Base-by-base conservation (phyloP, 2,797 vertebrate species). In the Catamblyrhynchus diadema region DNA sequence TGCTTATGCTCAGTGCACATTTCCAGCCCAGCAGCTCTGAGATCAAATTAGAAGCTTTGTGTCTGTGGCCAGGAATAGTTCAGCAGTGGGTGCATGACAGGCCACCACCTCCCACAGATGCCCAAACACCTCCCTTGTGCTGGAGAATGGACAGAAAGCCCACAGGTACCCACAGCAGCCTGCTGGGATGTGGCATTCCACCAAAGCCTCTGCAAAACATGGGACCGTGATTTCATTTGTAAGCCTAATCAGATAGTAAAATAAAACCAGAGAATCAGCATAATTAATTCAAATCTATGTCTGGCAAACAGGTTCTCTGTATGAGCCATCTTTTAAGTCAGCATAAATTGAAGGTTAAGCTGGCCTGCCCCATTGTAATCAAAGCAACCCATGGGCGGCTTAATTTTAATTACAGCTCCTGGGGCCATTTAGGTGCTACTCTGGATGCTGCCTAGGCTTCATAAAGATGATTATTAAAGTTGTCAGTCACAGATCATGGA, bases 341-440 rank as follows among this genome's bases (percentile, higher is more conserved):
- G 93, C 66, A 85, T 69, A 85, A 94, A 94, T 59, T 17, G 41
- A 93, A 96, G 91, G 90, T 94, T 95, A 96, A 95, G 54, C 61
- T 94, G 75, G 86, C 78, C 91, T 81, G 54, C 61, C 62, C 78
- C 25, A 21, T 69, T 95, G 72, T 90, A 95, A 96, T 97, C 94
- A 95, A 96, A 94, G 88, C 83, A 94, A 79, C 50, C 86, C 94
- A 89, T 74, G 54, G 70, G 86, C 16, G 0, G 80, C 83, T 91
- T 96, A 90, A 95, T 96, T 97, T 94, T 96, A 95, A 97, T 97
- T 97, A 93, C 71, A 97, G 83, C 80, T 96, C 80, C 93, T 95
- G 70, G 93, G 93, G 91, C 79, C 83, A 42, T 97, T 97, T 95
- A 95, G 93, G 84, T 95, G 82, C 74, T 87, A 60, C 66, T 81